Percentiles rank a stretch among this genome's conserved stretches.
Evolutionary conservation across 1,140 invertebrate genomes (phyloP).

Genomic region (Papilio helenus): DNA sequence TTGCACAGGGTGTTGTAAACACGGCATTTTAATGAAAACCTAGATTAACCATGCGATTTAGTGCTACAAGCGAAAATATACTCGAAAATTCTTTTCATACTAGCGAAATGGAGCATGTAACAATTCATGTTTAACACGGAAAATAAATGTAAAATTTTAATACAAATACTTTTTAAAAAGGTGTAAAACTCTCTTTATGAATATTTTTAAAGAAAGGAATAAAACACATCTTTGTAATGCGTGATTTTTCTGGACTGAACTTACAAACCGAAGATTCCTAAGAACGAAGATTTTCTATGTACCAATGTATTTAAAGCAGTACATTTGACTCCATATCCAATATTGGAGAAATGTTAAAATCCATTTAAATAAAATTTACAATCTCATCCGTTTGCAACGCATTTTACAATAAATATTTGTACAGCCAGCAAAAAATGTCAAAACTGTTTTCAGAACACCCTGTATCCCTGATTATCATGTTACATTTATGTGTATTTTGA

Average conservation of each 20-base stretch:
- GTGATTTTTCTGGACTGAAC: too few species aligned
- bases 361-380: too few species aligned
- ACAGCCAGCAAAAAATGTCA: not conserved
- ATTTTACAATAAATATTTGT: constrained; percentile 1
- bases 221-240: too few species aligned
- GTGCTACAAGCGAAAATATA: constrained; percentile 18
- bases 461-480: constrained; percentile 55
- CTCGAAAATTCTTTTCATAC: constrained; percentile 17
- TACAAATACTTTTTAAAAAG: not conserved
- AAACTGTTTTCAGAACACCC: constrained; percentile 41
- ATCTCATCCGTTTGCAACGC: too few species aligned
- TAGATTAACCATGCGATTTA: constrained; percentile 39
- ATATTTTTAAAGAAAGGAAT: too few species aligned
- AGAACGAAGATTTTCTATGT: too few species aligned
- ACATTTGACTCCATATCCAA: too few species aligned
- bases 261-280: too few species aligned
- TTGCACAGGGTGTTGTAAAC: constrained; percentile 53
- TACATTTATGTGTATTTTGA: constrained; percentile 64
- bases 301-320: too few species aligned
- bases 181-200: not conserved
- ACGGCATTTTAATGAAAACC: constrained; percentile 37
- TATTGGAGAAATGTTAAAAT: too few species aligned
- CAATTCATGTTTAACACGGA: not conserved
- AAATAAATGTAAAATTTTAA: not conserved
- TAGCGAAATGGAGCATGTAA: not conserved